These are phyloP conservation scores for Isichthys henryi DNA, from an alignment of 2,113 vertebrate genomes.

Conservation along the genomic window DNA sequence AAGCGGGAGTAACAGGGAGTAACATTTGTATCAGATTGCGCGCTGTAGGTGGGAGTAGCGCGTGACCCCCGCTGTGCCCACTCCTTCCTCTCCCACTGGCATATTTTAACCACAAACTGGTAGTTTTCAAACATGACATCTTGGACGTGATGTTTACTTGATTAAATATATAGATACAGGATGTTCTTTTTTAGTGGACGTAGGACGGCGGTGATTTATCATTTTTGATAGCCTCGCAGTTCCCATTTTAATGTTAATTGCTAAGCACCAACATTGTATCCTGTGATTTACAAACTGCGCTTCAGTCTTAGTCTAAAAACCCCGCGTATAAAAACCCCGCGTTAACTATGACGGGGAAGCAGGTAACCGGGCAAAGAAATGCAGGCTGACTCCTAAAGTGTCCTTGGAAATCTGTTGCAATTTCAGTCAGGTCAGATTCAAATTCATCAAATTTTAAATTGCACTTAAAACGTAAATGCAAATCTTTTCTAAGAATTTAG, in stretches of 20 bases:
- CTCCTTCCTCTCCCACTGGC: slow-evolving; percentile 26
- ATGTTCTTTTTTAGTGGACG: neutral
- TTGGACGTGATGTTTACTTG: slow-evolving; percentile 25
- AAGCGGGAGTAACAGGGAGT: neutral
- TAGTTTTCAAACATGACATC: slow-evolving; percentile 50
- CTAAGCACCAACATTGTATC: neutral
- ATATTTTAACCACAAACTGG: slow-evolving; percentile 32
- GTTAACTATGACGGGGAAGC: neutral
- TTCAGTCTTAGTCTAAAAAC: neutral
- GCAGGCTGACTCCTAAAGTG: neutral
- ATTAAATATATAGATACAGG: slow-evolving; percentile 12
- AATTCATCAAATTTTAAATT: neutral
- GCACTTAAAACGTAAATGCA: neutral
- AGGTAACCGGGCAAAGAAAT: neutral
- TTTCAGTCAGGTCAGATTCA: neutral
- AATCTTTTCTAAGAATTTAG: neutral
- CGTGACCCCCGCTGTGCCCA: slow-evolving; percentile 31
- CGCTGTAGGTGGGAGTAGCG: slow-evolving; percentile 16
- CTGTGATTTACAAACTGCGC: neutral
- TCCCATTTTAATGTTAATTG: neutral
- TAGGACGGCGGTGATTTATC: neutral
- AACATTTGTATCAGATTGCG: slow-evolving; percentile 17
- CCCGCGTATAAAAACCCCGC: no score
- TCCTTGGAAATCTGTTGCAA: neutral
- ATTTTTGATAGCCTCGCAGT: neutral